These are phyloP conservation scores for Euglossa dilemma DNA, from an alignment of 1,140 invertebrate species.

Conservation along the genomic window DNA sequence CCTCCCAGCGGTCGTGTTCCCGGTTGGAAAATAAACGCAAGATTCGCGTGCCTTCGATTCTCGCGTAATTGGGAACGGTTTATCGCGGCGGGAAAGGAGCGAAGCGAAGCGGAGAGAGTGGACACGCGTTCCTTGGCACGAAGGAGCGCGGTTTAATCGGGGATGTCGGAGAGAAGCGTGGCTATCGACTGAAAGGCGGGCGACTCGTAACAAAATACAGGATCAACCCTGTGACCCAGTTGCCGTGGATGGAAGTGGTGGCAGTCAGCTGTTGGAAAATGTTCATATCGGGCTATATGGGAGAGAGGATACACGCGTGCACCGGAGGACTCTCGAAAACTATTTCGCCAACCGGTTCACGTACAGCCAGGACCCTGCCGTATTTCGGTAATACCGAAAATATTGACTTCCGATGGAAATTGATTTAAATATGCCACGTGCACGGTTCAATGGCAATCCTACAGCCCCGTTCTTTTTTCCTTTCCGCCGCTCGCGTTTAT, in stretches of 20 bases:
- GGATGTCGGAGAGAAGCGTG: background rate
- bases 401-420: background rate
- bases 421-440: background rate
- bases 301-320: background rate
- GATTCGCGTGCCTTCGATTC: background rate
- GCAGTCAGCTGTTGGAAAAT: constrained; percentile 46
- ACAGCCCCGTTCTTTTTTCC: background rate
- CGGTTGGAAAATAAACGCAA: background rate
- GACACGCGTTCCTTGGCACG: background rate
- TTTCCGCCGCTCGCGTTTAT: background rate
- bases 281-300: constrained; percentile 16
- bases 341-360: background rate
- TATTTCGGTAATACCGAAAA: background rate
- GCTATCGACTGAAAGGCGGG: background rate
- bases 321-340: background rate
- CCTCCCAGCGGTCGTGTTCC: background rate
- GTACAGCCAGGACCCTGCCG: background rate
- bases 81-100: too few species aligned
- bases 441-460: too few species aligned
- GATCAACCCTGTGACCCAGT: constrained; percentile 33
- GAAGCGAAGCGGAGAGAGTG: too few species aligned
- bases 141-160: background rate
- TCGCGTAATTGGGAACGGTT: background rate
- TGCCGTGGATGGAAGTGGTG: background rate
- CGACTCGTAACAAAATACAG: constrained; percentile 30